A percentile compares a stretch with the other conserved stretches of the same genome.
Conservation (phyloP, 2,888 invertebrate species). For the Tubulanus polymorphus region DNA sequence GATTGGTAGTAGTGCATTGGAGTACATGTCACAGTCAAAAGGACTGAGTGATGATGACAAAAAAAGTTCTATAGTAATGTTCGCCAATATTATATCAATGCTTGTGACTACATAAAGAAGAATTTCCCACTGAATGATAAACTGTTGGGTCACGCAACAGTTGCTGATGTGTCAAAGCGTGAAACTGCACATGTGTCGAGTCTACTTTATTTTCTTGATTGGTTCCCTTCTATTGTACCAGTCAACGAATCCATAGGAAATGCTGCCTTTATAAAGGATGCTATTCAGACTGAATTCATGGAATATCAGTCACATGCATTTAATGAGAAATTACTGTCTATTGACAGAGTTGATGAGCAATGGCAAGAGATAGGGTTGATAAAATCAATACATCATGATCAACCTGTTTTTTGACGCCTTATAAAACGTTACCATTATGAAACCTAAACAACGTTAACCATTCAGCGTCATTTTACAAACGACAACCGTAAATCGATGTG, state of each 20-base stretch:
- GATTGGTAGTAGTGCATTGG: slow-evolving; percentile 3
- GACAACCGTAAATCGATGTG: no score
- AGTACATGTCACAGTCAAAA: not conserved
- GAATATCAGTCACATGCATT: not conserved
- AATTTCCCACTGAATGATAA: slow-evolving; percentile 20
- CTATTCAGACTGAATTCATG: slow-evolving; percentile 5
- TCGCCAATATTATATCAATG: slow-evolving; percentile 11
- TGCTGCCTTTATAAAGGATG: no score
- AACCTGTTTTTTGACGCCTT: no score
- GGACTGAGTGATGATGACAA: no score
- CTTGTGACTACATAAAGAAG: slow-evolving; percentile 16
- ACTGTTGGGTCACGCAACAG: slow-evolving; percentile 16
- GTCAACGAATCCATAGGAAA: no score
- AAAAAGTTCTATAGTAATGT: slow-evolving; percentile 14
- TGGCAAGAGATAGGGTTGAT: slow-evolving; percentile 7
- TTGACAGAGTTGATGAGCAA: slow-evolving; percentile 8
- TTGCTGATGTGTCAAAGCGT: slow-evolving; percentile 20
- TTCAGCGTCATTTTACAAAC: no score
- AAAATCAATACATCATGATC: no score
- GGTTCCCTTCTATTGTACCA: no score
- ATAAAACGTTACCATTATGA: no score
- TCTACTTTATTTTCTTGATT: no score
- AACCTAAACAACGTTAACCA: no score
- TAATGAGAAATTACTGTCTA: not conserved
- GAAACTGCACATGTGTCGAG: no score